A percentile compares a stretch with the other conserved stretches of the same genome.
These are phyloP conservation scores for Epinephelus fuscoguttatus DNA, from an alignment of 2,113 vertebrate species.

Conservation along the genomic window DNA sequence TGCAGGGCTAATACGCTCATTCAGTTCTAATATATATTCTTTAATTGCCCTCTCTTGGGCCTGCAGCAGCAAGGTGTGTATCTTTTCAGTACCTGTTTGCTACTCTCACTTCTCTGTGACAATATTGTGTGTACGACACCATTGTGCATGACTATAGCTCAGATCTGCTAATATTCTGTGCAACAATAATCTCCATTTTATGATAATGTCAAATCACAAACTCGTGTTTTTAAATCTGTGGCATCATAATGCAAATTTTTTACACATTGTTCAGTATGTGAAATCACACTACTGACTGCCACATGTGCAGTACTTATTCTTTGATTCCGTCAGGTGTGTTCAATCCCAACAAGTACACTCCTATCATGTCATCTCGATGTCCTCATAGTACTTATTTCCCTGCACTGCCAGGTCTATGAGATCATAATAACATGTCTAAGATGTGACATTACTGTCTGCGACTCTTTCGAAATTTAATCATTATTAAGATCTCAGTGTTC, in stretches of 20 bases:
- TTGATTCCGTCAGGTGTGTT: slow-evolving; percentile 8
- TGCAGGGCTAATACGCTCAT: rapidly evolving
- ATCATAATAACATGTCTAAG: neutral
- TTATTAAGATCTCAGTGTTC: slow-evolving; percentile 16
- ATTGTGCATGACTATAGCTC: neutral
- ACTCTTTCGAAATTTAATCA: neutral
- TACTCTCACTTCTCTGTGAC: neutral
- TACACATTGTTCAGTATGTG: neutral
- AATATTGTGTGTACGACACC: neutral
- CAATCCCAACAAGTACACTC: neutral
- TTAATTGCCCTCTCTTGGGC: neutral
- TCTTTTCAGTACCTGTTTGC: neutral
- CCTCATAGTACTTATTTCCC: neutral
- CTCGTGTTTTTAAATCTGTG: neutral
- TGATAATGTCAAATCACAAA: neutral
- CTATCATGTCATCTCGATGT: neutral
- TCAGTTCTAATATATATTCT: neutral
- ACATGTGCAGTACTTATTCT: neutral
- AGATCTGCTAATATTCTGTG: neutral
- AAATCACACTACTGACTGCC: neutral
- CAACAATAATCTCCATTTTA: neutral
- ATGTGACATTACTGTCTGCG: slow-evolving; percentile 5
- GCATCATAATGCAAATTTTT: neutral
- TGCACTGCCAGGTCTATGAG: neutral
- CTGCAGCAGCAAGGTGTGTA: neutral